These are phyloP conservation scores for Xenops minutus DNA, from an alignment of 2,797 vertebrate genomes.

Conservation along the genomic window DNA sequence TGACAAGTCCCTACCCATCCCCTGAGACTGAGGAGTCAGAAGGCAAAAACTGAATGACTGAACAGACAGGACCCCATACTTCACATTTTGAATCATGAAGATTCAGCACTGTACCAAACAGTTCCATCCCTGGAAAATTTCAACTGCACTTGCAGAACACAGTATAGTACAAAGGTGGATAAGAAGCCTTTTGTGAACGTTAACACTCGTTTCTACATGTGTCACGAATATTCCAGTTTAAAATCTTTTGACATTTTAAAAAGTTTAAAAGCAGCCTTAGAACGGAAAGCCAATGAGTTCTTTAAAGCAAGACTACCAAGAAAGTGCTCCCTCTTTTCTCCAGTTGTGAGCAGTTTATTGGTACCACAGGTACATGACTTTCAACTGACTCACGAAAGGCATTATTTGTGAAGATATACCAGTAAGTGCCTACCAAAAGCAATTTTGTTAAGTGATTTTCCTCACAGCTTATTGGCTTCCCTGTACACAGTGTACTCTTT, in stretches of 20 bases:
- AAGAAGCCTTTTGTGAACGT: neutral
- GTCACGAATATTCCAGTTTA: neutral
- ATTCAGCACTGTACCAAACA: neutral
- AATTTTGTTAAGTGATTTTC: constrained; percentile 28
- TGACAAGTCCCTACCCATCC: neutral
- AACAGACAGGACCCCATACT: neutral
- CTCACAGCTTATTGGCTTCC: neutral
- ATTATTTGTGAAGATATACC: neutral
- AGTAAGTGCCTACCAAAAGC: neutral
- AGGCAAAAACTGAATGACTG: neutral
- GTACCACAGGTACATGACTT: neutral
- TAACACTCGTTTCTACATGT: neutral
- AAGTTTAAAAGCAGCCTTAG: neutral
- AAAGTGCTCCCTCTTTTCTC: neutral
- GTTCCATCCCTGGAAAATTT: neutral
- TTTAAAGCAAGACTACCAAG: neutral
- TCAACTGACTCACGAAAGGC: neutral
- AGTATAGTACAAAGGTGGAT: neutral
- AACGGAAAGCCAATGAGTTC: neutral
- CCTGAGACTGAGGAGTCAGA: neutral
- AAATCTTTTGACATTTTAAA: neutral
- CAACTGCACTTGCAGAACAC: neutral
- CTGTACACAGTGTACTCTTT: neutral
- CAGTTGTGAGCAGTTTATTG: neutral
- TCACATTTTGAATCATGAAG: neutral